Evolutionary conservation across 1,140 invertebrate genomes (phyloP).

Genomic region (Sitophilus oryzae): DNA sequence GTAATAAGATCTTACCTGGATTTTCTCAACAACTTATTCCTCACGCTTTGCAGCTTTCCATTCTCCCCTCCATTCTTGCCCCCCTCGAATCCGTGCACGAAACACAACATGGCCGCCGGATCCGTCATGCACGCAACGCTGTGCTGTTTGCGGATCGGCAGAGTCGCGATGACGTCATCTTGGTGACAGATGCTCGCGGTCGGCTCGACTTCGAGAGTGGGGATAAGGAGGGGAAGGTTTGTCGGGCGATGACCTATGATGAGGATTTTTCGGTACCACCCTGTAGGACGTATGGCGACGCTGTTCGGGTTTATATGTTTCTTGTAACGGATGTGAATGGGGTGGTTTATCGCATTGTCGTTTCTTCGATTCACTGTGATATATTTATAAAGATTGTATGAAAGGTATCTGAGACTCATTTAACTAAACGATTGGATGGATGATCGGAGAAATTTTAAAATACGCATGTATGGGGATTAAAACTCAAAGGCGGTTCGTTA

Average conservation of each 20-base stretch:
- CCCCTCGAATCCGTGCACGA: slow-evolving; percentile 40
- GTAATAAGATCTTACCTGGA: slow-evolving; percentile 35
- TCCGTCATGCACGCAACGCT: slow-evolving; percentile 30
- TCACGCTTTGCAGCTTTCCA: slow-evolving; percentile 34
- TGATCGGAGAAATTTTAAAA: no score
- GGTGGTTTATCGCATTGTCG: no score
- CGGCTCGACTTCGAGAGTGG: slow-evolving; percentile 3
- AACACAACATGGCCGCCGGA: slow-evolving; percentile 38
- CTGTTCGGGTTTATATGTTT: no score
- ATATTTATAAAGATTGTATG: no score
- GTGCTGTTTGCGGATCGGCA: slow-evolving; percentile 23
- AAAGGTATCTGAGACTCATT: no score
- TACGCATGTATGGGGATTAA: no score
- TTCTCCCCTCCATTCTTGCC: slow-evolving; percentile 23
- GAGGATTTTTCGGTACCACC: background rate
- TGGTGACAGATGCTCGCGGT: background rate
- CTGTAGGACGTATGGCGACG: background rate
- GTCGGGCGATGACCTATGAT: slow-evolving; percentile 18
- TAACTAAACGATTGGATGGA: no score
- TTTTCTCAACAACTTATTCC: slow-evolving; percentile 38
- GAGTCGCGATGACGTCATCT: background rate
- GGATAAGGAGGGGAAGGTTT: slow-evolving; percentile 9
- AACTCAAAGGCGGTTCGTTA: no score
- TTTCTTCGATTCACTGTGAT: no score
- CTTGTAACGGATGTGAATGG: no score